Evolutionary conservation across 2,113 vertebrate genomes (phyloP).

Genomic region (Lagopus muta): DNA sequence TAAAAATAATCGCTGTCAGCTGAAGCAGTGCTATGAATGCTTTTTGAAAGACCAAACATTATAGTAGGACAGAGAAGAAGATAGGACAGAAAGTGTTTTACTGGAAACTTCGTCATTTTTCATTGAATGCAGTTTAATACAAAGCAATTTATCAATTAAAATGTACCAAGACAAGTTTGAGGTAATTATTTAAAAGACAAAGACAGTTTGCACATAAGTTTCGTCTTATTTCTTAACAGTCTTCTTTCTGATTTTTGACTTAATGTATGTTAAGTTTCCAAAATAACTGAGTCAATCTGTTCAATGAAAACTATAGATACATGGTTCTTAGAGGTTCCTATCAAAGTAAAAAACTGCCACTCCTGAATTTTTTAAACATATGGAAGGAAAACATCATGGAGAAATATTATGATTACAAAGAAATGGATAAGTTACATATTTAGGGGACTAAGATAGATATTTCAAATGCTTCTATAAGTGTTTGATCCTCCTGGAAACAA

Average conservation of each 20-base stretch:
- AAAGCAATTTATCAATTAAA: neutral
- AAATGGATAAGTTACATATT: neutral
- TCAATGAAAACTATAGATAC: neutral
- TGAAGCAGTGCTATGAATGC: neutral
- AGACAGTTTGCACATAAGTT: neutral
- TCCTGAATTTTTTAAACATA: fast-evolving
- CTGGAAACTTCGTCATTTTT: neutral
- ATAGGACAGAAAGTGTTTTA: neutral
- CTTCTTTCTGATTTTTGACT: neutral
- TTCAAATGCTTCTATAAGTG: neutral
- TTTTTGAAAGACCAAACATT: neutral
- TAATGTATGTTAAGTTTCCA: neutral
- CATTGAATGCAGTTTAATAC: neutral
- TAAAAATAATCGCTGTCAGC: neutral
- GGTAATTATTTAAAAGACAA: neutral
- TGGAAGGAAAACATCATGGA: neutral
- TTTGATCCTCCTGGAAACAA: neutral
- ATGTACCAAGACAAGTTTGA: neutral
- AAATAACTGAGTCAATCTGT: neutral
- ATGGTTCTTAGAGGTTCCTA: neutral
- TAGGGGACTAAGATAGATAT: neutral
- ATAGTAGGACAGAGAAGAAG: neutral
- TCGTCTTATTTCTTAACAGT: neutral
- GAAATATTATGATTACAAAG: neutral
- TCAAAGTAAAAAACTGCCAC: neutral